phyloP scores from a whole-genome alignment of 2,797 vertebrate species.

The Myripristis jacobus region DNA sequence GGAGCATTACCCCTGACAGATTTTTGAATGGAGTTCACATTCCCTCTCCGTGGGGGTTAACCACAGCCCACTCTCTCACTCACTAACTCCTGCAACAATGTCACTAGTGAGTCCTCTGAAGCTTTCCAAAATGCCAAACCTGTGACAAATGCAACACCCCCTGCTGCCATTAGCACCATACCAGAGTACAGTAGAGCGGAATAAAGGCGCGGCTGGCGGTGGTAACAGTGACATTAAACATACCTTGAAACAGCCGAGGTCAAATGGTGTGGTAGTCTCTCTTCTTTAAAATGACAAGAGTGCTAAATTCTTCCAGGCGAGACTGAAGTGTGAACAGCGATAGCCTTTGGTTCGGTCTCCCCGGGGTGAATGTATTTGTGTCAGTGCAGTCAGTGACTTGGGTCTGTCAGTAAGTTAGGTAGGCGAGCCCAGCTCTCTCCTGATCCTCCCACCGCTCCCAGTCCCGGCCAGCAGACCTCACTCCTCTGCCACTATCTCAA shows the following conservation, averaged over 20 bases:
- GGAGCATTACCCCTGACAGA: background rate
- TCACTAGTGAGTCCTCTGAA: conserved; percentile 22
- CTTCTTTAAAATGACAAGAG: background rate
- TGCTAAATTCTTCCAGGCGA: too few species aligned
- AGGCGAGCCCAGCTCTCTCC: conserved; percentile 40
- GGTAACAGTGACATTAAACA: conserved; percentile 17
- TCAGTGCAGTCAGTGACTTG: conserved; percentile 27
- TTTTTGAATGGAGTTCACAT: conserved; percentile 25
- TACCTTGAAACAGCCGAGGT: conserved; percentile 60
- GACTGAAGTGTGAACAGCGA: background rate
- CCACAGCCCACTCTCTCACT: conserved; percentile 25
- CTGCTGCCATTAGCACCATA: background rate
- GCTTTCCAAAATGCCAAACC: conserved; percentile 14
- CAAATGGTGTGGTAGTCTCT: background rate
- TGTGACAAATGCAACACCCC: background rate
- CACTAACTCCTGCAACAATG: conserved; percentile 33
- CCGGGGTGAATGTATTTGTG: conserved; percentile 15
- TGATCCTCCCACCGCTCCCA: conserved; percentile 68
- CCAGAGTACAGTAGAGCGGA: background rate
- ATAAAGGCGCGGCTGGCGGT: background rate
- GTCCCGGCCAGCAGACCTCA: conserved; percentile 9
- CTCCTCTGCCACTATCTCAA: background rate
- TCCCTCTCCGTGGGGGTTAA: conserved; percentile 17
- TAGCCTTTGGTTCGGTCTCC: conserved; percentile 8
- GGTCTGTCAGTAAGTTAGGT: conserved; percentile 28